Evolutionary conservation across 1,140 invertebrate genomes (phyloP).

Genomic region (Trichonephila clavipes): DNA sequence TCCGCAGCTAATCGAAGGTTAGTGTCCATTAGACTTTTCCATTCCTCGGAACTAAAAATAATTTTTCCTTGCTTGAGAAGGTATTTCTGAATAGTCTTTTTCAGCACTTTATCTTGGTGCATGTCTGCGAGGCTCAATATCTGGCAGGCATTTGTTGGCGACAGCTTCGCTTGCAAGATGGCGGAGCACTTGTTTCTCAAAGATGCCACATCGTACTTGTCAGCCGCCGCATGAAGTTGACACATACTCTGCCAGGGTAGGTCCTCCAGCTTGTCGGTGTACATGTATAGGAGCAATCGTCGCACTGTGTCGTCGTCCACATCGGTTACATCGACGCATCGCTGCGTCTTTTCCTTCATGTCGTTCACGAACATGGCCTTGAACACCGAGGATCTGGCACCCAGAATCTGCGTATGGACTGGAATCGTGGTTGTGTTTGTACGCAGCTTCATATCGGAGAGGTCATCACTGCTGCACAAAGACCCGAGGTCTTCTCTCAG

Average conservation of each 20-base stretch:
- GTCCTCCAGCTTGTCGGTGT: background rate
- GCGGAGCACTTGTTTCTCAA: background rate
- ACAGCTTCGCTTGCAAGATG: background rate
- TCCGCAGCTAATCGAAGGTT: too few relatives aligned
- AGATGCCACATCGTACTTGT: background rate
- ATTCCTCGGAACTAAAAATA: too few relatives aligned
- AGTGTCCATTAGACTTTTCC: too few relatives aligned
- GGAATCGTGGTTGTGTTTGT: slow-evolving; percentile 78
- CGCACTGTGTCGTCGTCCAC: background rate
- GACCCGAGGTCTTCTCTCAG: background rate
- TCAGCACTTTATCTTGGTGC: background rate
- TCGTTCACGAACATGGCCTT: slow-evolving; percentile 80
- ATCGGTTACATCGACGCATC: background rate
- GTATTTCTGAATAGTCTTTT: background rate
- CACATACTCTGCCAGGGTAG: background rate
- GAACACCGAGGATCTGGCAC: slow-evolving; percentile 80
- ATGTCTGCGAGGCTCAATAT: background rate
- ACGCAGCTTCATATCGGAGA: slow-evolving; percentile 79
- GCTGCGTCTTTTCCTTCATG: background rate
- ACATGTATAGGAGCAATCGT: background rate
- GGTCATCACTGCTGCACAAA: background rate
- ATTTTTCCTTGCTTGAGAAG: too few relatives aligned
- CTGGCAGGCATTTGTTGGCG: background rate
- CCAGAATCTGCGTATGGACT: slow-evolving; percentile 79
- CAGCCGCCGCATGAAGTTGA: background rate